Base-by-base conservation (phyloP, 2,888 invertebrate species). In the Lathronympha strigana region DNA sequence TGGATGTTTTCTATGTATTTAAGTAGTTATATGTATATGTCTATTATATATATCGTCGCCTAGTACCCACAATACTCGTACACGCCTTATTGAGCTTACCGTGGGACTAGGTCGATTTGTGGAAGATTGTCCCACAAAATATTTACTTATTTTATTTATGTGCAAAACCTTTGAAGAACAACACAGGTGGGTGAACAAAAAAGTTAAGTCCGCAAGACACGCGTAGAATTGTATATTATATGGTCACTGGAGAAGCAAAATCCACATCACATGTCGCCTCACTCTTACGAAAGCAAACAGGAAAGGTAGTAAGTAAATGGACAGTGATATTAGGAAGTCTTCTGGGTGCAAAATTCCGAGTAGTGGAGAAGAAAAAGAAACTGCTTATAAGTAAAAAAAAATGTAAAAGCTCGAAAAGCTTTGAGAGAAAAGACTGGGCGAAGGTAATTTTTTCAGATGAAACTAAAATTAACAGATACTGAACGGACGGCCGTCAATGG, bases 271-370 rank as follows among this genome's bases (percentile, higher is more conserved):
- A 43, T 43, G 43, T 21, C 43, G 43, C 43, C 21, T 11, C 11
- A 43, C 43, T 43, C 43, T 43, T 43, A 19, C 21, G 43, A 43
- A 43, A 43, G 21, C 43, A 43, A 43, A n/a, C n/a, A n/a, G n/a
- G n/a, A n/a, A n/a, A n/a, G n/a, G 21, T 21, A 43, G 40, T 40
- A 40, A 43, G 36, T 36, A 36, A 36, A 36, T n/a, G 36, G 36
- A 36, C 36, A 36, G 36, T 15, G 36, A 36, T 9, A 43, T 21
- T 19, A n/a, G n/a, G n/a, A 21, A 43, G 43, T 43, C 43, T 43
- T 43, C 11, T 21, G 43, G 43, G 43, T 43, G 21, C 43, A 2
- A 43, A 43, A 43, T 19, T 43, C 9, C 49, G 25, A 25, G 25
- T 15, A n/a, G 25, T n/a, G 0, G 49, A 49, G n/a, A 49, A 25